Conservation (phyloP, 2,797 vertebrate genomes). For the Pangasius sanitwongsei region DNA sequence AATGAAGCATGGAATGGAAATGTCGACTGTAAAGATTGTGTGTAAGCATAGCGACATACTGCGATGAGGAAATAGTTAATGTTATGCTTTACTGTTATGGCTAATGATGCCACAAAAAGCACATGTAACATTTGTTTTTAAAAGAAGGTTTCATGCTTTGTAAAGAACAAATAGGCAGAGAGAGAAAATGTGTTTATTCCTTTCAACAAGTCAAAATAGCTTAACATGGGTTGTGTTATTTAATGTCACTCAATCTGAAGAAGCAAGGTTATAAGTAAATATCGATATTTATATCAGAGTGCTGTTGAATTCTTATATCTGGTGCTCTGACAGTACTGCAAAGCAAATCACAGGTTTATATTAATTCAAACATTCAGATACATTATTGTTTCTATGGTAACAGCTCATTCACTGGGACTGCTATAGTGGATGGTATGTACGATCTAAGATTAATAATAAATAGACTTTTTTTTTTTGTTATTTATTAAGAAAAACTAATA, state of each 20-base stretch:
- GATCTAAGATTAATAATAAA: background rate
- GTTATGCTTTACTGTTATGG: background rate
- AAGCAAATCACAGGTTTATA: background rate
- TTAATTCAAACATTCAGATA: background rate
- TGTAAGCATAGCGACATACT: background rate
- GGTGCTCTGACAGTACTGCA: background rate
- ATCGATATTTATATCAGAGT: background rate
- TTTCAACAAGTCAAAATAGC: background rate
- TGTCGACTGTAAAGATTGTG: too few relatives aligned
- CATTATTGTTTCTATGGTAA: background rate
- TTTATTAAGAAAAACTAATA: background rate
- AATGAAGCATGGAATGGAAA: slow-evolving; percentile 17
- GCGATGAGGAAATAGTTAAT: background rate
- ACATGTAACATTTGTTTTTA: background rate
- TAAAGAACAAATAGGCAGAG: background rate
- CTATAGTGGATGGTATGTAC: background rate
- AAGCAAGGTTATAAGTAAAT: background rate
- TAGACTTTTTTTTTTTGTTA: background rate
- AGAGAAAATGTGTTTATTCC: background rate
- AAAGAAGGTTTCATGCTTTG: background rate
- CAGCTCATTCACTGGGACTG: background rate
- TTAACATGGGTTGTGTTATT: background rate
- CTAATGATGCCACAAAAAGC: background rate
- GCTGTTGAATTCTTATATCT: background rate
- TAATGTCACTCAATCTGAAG: background rate